Base-by-base conservation (phyloP, 1,140 invertebrate species). In the Penaeus japonicus region DNA sequence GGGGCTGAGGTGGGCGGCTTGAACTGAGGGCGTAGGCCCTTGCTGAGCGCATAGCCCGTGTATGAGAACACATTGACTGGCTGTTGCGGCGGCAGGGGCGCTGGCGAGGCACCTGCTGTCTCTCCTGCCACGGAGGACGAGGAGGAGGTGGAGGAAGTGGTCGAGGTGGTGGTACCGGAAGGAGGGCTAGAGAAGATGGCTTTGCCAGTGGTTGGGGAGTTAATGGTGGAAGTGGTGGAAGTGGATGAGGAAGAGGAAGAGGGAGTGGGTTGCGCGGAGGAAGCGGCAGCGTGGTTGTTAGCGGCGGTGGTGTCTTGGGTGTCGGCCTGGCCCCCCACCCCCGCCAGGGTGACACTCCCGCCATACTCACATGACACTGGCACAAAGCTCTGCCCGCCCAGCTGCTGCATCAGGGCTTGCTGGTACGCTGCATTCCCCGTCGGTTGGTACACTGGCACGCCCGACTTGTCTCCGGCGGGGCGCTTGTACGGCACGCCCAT, bases 371-470 rank as follows among this genome's bases (percentile, higher is more conserved):
- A 93, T 92, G 93, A 93, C 83, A 94, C 93, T 89, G 94, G 94
- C 90, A 94, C 93, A 91, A 93, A 94, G 92, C 97, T 97, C 95
- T 98, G 97, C 84, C 92, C 92, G 94, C 97, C 96, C 91, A 97
- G 94, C 70, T 90, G 90, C 94, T 97, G 97, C 96, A 98, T 98
- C 93, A 98, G 94, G 24, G 93, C 92, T 87, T 93, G 97, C 93
- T 98, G 97, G 94, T 98, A 98, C 91, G 97, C 96, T 77, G 92
- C 91, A 88, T 90, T 92, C 89, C 92, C 91, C 92, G 94, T 95
- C 91, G 97, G 97, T 93, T 98, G 97, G 94, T 98, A 99, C 91
- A 99, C 96, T 91, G 97, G 97, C 92, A 98, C 95, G 91, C 97
- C 97, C 92, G 96, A 97, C 93, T 99, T 99, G 93, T 98, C 97